Base-by-base conservation (phyloP, 2,797 vertebrate genomes). In the Chaunax sp. region DNA sequence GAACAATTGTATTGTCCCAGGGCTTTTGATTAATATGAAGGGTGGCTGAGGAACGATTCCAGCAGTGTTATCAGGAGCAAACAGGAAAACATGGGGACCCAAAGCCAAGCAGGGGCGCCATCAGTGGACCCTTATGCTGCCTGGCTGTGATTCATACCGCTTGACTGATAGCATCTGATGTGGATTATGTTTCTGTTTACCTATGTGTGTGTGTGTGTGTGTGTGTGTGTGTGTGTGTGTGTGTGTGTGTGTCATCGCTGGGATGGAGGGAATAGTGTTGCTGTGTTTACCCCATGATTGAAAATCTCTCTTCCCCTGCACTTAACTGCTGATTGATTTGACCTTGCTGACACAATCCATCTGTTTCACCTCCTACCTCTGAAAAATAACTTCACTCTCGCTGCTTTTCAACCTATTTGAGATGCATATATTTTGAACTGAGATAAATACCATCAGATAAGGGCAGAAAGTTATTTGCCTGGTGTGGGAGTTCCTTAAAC, bases 61-160 rank as follows among this genome's bases (percentile, higher is more conserved):
- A 80, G 63, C 79, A 84, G 79, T 88, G 91, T 91, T 92, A 92
- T 92, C 92, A 77, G 87, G 69, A 84, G 66, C 77, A 86, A 91
- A 84, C 88, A 92, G 89, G 77, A 76, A 80, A 58, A 83, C 71
- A 49, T 52, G 72, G 74, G 87, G 56, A 59, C 61, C 72, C 78
- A 2, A 15, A 55, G 75, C 80, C 82, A 83, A 80, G 64, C 57
- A 56, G 72, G 78, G 70, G 54, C 57, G 71, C 61, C 53, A 75
- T 81, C 77, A 73, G 52, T 19, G 53, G 64, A 50, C 72, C 70
- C 75, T 54, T 18, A 16, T 25, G 51, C 49, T 12, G 44, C 49
- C 47, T 62, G 56, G 53, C 75, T 56, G 19, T 78, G 78, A 78
- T 65, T 85, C 84, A 81, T 47, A 54, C 70, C 49, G 50, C 64